Percentiles rank a stretch among this genome's conserved stretches.
Evolutionary conservation across 2,888 invertebrate species (phyloP).

Genomic region (Drosophila vallismaia): DNA sequence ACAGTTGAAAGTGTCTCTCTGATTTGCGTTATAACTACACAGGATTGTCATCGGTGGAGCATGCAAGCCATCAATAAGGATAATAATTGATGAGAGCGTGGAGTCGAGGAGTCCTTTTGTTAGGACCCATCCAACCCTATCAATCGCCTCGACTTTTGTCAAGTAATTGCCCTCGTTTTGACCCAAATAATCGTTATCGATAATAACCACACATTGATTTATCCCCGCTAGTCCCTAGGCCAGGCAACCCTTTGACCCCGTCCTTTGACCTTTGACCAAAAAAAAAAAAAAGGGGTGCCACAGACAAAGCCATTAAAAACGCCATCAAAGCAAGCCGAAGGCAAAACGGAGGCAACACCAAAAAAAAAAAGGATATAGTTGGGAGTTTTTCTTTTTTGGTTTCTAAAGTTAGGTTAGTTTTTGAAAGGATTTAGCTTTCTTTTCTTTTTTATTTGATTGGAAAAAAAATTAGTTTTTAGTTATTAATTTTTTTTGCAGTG

Average conservation of each 20-base stretch:
- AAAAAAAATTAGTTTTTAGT: not conserved
- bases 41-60: not conserved
- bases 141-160: constrained; percentile 25
- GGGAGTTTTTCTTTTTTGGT: not conserved
- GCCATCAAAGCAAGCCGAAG: constrained; percentile 63
- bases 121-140: constrained; percentile 8
- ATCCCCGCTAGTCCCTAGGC: constrained; percentile 25
- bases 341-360: not conserved
- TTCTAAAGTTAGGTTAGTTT: not conserved
- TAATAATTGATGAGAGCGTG: not conserved
- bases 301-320: constrained; percentile 73
- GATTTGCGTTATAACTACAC: not conserved
- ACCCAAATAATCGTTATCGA: constrained; percentile 74
- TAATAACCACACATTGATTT: constrained; percentile 69
- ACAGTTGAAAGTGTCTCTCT: not conserved
- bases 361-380: constrained; percentile 14
- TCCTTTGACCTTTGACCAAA: constrained; percentile 29
- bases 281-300: constrained; percentile 14
- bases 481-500: not conserved
- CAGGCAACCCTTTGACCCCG: constrained; percentile 40
- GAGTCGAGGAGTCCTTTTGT: not conserved
- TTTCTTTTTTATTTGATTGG: not conserved
- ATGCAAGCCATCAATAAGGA: not conserved
- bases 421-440: not conserved
- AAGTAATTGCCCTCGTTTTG: constrained; percentile 46